Base-by-base conservation (phyloP, 1,140 invertebrate species). In the Acyrthosiphon pisum region DNA sequence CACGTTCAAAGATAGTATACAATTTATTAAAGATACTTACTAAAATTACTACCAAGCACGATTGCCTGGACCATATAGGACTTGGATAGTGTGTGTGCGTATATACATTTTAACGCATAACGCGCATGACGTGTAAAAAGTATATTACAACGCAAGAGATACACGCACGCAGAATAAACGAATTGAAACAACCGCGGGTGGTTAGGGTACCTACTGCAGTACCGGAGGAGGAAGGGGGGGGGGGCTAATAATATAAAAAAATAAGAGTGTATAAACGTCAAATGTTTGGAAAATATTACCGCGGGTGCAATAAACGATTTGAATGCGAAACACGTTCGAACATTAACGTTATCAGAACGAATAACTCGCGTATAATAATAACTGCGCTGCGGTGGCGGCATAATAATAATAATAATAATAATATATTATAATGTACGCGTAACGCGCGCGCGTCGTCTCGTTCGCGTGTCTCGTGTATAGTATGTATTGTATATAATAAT, bases 271-370 rank as follows among this genome's bases (percentile, higher is more conserved):
- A 56, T 53, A 35, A 89, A 89, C 35, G 87, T 89, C 87, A 89
- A 89, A 89, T 89, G 87, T 89, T 56, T 8, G 87, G 22, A 89
- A 89, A 53, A 89, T 89, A 89, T 89, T 44, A 26, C 87, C 7
- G 84, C 86, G 44, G 30, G 44, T 35, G 87, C 23, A 44, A 56
- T 76, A 89, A 89, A 41, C 87, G 87, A 89, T 89, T 89, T 56
- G 46, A 35, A 89, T 56, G 87, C n/a, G 87, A 89, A 89, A 89
- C 87, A 89, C 87, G 87, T 89, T 53, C 35, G 86, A 48, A 87
- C 86, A 87, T 87, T 87, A 87, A 22, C 87, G 87, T 89, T 89
- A 89, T 89, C 87, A 56, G 35, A 35, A 89, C 87, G 50, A 35
- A 35, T 30, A n/a, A 35, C 86, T 46, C 87, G 48, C 46, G 46